Evolutionary conservation across 2,113 vertebrate species (phyloP).

Genomic region (Tachysurus vachellii): DNA sequence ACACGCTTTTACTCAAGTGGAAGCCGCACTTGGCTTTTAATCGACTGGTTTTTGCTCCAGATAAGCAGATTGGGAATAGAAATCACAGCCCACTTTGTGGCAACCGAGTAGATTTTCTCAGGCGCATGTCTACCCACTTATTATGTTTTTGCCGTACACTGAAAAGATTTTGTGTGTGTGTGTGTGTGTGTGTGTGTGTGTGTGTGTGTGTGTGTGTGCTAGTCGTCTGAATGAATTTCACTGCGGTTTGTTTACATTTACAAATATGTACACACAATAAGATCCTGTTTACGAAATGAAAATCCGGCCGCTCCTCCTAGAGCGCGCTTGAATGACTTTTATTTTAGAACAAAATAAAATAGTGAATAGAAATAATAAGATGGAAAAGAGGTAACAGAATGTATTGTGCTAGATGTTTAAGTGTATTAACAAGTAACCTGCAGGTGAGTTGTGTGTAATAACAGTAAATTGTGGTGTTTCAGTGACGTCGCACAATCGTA

Average conservation of each 20-base stretch:
- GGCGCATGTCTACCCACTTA: neutral
- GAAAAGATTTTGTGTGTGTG: neutral
- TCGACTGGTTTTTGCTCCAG: conserved; percentile 40
- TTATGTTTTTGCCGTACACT: neutral
- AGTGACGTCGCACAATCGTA: no score
- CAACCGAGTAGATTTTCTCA: neutral
- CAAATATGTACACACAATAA: neutral
- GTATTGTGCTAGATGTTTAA: no score
- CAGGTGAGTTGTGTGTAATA: no score
- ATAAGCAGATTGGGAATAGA: conserved; percentile 42
- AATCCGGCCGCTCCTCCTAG: no score
- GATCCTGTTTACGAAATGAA: no score
- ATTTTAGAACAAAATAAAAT: no score
- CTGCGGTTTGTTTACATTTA: neutral
- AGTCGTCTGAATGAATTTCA: neutral
- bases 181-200: no score
- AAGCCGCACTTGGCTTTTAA: conserved; percentile 49
- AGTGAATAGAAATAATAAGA: no score
- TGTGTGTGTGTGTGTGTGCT: neutral
- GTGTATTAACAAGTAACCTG: no score
- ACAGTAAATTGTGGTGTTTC: no score
- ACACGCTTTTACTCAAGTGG: conserved; percentile 17
- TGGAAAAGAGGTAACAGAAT: no score
- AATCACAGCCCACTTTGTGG: conserved; percentile 36
- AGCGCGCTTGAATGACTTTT: no score